Percentiles rank a stretch among this genome's conserved stretches.
Conservation (phyloP, 53 echinoderm and acorn worm genomes). For the Echinometra lucunter region DNA sequence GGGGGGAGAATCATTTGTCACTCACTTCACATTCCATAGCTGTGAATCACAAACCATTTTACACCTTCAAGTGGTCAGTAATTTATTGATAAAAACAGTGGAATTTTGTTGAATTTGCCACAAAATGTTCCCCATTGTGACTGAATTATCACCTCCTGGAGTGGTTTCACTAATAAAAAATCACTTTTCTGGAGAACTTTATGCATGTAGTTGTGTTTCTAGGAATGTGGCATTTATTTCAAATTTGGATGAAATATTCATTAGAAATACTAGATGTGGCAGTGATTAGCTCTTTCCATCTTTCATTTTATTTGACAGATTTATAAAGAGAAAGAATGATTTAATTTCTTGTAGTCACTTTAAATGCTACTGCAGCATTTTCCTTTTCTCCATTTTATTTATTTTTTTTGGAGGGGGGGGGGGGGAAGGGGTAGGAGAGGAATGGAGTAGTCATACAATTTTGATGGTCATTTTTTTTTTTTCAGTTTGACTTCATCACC, state of each 20-base stretch:
- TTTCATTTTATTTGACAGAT: neutral
- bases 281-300: neutral
- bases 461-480: neutral
- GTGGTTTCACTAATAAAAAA: conserved; percentile 10
- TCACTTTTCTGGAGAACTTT: neutral
- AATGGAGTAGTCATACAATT: no score
- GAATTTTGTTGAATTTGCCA: conserved; percentile 12
- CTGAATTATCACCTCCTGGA: conserved; percentile 28
- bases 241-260: neutral
- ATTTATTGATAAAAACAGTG: conserved; percentile 23
- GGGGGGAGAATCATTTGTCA: neutral
- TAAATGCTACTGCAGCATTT: neutral
- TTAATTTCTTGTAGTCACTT: neutral
- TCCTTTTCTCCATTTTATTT: no score
- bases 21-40: conserved; percentile 7
- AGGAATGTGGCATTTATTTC: neutral
- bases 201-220: conserved; percentile 35
- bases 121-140: conserved; percentile 33
- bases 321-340: neutral
- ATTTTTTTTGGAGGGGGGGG: neutral
- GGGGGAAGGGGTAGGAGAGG: no score
- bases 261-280: neutral
- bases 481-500: neutral
- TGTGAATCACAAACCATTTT: conserved; percentile 17
- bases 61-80: conserved; percentile 42